Conservation (phyloP, 1,140 invertebrate genomes). For the Neodiprion virginianus region DNA sequence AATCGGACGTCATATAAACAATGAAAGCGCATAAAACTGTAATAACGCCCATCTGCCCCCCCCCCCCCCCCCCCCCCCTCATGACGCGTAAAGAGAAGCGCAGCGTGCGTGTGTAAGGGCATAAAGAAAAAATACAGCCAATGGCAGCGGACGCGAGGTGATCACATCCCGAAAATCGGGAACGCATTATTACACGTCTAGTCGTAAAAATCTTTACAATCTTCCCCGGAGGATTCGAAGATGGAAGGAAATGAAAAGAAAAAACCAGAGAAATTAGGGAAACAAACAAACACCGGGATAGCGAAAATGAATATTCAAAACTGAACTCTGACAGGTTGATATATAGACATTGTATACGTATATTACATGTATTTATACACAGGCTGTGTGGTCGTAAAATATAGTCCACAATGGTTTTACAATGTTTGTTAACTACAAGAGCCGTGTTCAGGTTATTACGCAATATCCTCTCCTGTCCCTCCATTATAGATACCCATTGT, state of each 20-base stretch:
- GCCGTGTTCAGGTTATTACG: not conserved
- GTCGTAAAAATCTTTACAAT: constrained; percentile 1
- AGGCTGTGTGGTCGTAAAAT: not conserved
- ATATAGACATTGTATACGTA: not conserved
- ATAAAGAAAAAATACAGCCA: not conserved
- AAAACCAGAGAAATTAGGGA: not conserved
- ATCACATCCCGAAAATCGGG: not conserved
- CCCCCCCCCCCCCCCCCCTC: no score
- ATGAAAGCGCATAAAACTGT: not conserved
- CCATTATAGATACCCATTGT: not conserved
- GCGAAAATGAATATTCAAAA: no score
- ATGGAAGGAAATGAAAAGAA: not conserved
- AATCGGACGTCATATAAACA: constrained; percentile 1
- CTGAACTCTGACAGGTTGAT: not conserved
- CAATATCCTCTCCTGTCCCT: not conserved
- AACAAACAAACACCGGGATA: no score
- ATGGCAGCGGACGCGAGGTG: not conserved
- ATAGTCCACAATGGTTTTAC: not conserved
- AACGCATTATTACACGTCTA: no score
- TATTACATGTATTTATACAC: not conserved
- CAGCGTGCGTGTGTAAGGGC: not conserved
- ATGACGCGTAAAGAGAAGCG: not conserved
- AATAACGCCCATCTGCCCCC: not conserved
- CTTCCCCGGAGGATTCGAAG: not conserved
- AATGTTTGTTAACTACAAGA: not conserved